Evolutionary conservation across 2,888 invertebrate genomes (phyloP), one percentile per base, ranked within the genome.

Genomic region (Morpho deidamia): DNA sequence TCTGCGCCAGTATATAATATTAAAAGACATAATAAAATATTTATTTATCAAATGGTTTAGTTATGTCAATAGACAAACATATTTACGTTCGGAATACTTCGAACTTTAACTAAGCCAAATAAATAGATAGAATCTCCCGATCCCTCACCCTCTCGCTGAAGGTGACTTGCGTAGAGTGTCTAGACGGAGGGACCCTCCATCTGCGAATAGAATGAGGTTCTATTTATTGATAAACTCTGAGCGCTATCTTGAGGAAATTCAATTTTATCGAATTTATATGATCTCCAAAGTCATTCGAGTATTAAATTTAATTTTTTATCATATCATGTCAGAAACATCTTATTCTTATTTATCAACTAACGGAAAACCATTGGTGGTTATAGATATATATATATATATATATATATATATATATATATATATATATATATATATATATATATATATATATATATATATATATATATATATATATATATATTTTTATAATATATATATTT

Each of bases 141-240:
- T 78, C 87, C 87, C 88, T 87, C 86, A 74, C 85, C 84, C 87
- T 83, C 65, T 59, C 65, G 55, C 64, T 55, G 62, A 74, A 77
- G 76, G 78, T 79, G 83, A 83, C 83, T 83, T 78, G 85, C 82
- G 78, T 74, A 74, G 78, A 81, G 80, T 74, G 88, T 89, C 88
- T 89, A 89, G 88, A 88, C 87, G 82, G 77, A 82, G 84, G 84
- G 79, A 81, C 74, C 79, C 79, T 70, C 68, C 71, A 69, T 66
- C 66, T 69, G 60, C 68, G 72, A 64, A 64, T 63, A 64, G 65
- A 65, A 64, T 60, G 62, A 63, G 62, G 56, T 59, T 62, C 63
- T 63, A 66, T 63, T 65, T 63, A 63, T 66, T 60, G 61, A 65
- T 64, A 61, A 62, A 56, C 51, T 51, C 41, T 40, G 42, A 55